These are phyloP conservation scores for Ictidomys tridecemlineatus DNA, from an alignment of 2,113 vertebrate genomes.

Conservation along the genomic window DNA sequence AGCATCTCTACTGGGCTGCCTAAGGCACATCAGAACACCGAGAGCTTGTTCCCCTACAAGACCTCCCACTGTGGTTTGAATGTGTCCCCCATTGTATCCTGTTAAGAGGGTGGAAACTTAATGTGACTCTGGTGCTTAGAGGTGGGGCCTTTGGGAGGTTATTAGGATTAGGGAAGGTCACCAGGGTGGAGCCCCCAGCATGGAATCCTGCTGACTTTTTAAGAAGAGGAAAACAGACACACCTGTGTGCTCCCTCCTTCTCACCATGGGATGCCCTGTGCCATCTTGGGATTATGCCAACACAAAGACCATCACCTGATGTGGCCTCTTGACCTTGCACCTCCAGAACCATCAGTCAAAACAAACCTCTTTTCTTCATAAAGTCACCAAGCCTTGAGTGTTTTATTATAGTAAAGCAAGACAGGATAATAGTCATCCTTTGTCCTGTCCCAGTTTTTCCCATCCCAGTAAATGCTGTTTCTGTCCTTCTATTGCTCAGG, in stretches of 20 bases:
- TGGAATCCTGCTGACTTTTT: neutral
- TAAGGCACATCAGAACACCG: neutral
- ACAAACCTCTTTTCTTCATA: neutral
- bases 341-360: neutral
- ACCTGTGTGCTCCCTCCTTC: neutral
- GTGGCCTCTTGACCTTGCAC: neutral
- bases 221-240: neutral
- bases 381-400: no score
- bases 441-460: neutral
- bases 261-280: neutral
- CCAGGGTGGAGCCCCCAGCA: neutral
- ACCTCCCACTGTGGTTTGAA: no score
- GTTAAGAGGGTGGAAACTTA: neutral
- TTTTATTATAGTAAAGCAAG: neutral
- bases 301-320: neutral
- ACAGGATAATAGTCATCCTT: neutral
- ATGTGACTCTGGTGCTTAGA: neutral
- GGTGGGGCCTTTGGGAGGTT: neutral
- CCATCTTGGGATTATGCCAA: neutral
- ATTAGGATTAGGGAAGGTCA: neutral
- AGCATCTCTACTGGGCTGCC: neutral
- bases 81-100: neutral
- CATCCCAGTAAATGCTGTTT: no score
- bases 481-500: neutral
- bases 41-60: neutral